phyloP scores from a whole-genome alignment of 2,113 vertebrate species.

The Apodemus sylvaticus region DNA sequence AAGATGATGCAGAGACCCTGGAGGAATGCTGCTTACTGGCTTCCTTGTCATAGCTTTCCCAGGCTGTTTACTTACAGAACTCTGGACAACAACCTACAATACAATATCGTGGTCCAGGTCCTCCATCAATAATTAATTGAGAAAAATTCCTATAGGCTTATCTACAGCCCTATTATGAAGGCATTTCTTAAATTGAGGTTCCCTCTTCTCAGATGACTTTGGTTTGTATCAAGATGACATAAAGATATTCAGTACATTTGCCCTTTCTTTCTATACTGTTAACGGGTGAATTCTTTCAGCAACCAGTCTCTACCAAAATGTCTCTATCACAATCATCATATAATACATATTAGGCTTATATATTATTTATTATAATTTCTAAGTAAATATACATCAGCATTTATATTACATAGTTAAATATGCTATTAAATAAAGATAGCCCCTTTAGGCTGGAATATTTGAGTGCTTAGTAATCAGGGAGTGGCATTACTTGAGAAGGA shows the following conservation, averaged over 20 bases:
- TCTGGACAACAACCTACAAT: background rate
- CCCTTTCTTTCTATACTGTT: background rate
- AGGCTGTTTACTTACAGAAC: background rate
- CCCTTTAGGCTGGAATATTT: background rate
- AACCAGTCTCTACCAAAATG: background rate
- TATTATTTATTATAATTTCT: background rate
- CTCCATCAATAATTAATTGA: background rate
- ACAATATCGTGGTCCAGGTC: background rate
- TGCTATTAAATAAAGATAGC: background rate
- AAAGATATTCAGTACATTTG: background rate
- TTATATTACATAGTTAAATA: background rate
- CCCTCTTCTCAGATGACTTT: background rate
- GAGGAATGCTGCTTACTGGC: background rate
- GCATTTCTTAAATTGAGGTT: background rate
- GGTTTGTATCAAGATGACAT: background rate
- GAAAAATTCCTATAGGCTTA: background rate
- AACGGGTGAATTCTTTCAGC: background rate
- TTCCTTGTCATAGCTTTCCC: background rate
- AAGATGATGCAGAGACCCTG: background rate
- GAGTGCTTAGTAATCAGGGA: background rate
- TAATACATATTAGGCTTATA: background rate
- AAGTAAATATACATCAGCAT: background rate
- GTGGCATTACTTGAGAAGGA: background rate
- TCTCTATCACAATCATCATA: background rate
- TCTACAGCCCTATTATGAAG: background rate